Evolutionary conservation across 2,888 invertebrate species (phyloP).

Genomic region (Mechanitis mazaeus): DNA sequence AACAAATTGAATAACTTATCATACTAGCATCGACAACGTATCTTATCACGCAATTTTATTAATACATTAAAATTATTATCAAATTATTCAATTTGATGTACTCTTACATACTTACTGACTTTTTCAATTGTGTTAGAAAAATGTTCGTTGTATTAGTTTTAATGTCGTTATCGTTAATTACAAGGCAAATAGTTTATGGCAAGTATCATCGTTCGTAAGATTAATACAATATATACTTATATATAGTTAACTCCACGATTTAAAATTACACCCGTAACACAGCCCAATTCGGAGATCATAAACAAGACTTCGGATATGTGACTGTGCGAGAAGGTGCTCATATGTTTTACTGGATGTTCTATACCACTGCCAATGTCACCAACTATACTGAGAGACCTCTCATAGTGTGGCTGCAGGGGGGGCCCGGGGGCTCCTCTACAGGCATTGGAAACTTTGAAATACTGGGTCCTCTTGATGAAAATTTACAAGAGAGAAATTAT

Average conservation of each 20-base stretch:
- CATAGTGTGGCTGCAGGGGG: slow-evolving; percentile 93
- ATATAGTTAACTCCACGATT: not conserved
- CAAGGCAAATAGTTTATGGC: not conserved
- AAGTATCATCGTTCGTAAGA: not conserved
- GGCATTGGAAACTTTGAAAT: slow-evolving; percentile 93
- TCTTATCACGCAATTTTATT: not conserved
- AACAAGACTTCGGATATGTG: slow-evolving; percentile 85
- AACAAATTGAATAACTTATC: too few species aligned
- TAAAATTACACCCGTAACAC: slow-evolving; percentile 17
- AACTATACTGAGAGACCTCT: slow-evolving; percentile 82
- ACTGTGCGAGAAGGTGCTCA: slow-evolving; percentile 84
- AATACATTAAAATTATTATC: not conserved
- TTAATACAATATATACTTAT: too few species aligned
- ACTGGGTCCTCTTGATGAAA: slow-evolving; percentile 83
- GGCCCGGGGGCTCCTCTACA: slow-evolving; percentile 87
- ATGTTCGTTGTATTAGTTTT: not conserved
- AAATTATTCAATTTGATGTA: not conserved
- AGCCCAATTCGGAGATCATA: slow-evolving; percentile 76
- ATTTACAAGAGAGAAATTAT: slow-evolving; percentile 79
- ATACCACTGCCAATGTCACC: slow-evolving; percentile 79
- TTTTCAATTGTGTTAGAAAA: not conserved
- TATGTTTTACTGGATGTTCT: slow-evolving; percentile 93
- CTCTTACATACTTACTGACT: not conserved
- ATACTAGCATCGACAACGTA: not conserved
- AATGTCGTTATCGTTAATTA: not conserved